Evolutionary conservation across 2,797 vertebrate genomes (phyloP), one percentile per base, ranked within the genome.

Genomic region (Hydrocynus forskahlii): DNA sequence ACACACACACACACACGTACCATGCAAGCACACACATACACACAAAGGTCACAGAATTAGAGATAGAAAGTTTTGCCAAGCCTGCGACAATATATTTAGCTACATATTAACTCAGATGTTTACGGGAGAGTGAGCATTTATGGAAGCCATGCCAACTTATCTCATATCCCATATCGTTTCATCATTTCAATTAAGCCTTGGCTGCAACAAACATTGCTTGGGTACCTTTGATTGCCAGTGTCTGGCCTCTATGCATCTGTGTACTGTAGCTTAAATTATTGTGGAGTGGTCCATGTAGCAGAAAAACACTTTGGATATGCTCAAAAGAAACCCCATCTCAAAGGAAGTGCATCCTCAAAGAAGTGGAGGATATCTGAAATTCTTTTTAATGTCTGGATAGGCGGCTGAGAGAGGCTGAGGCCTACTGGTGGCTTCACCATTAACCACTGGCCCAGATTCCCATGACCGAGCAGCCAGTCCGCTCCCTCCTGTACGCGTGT

Each of bases 321-420:
- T 89, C 89, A 90, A 90, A 89, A 89, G 88, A 83, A 89, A 81
- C 71, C 66, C 69, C 60, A 75, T 86, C 88, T 90, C 89, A 90
- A 90, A 90, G 89, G 83, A 85, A 88, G 85, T 82, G 81, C 85
- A 87, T 88, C 89, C 89, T 90, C 89, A 90, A 90, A 90, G 89
- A 88, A 84, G 83, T 84, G 35, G 63, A 87, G 86, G 86, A 81
- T 80, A 88, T 90, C 85, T 86, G 86, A 89, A 88, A 90, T 90
- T 90, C 89, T 85, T 90, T 90, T 90, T 90, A 90, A 90, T 89
- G 89, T 90, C 88, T 88, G 82, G 86, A 84, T 86, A 85, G 82
- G 76, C 84, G 70, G 85, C 66, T 59, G 62, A 85, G 88, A 64
- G 69, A 68, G 84, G 85, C 80, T 12, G 17, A 77, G 85, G 76